Evolutionary conservation across 2,797 vertebrate genomes (phyloP).

Genomic region (Nasua narica): DNA sequence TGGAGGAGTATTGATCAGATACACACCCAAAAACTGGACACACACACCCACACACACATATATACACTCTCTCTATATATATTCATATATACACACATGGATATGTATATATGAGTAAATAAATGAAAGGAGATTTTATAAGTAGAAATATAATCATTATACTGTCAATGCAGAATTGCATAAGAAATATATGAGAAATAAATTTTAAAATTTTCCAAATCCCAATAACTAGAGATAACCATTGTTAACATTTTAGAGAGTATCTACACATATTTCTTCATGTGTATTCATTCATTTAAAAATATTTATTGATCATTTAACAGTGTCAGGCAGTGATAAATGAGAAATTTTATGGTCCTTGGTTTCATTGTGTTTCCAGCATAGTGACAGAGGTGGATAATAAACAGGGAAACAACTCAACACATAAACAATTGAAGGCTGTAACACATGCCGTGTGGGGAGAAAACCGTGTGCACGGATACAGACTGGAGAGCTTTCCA

Average conservation of each 20-base stretch:
- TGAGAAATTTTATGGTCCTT: background rate
- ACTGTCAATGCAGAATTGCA: background rate
- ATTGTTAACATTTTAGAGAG: background rate
- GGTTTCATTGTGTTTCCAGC: background rate
- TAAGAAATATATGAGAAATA: background rate
- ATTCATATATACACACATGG: background rate
- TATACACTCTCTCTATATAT: background rate
- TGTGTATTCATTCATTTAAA: background rate
- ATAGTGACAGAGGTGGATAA: background rate
- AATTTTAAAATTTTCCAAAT: background rate
- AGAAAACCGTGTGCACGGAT: fast-evolving
- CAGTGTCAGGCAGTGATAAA: background rate
- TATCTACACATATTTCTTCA: background rate
- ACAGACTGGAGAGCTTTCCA: too few species aligned
- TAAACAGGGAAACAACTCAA: background rate
- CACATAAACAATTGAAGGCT: background rate
- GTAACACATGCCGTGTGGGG: background rate
- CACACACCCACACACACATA: background rate
- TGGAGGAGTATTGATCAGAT: too few species aligned
- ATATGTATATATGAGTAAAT: background rate
- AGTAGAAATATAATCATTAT: background rate
- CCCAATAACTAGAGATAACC: background rate
- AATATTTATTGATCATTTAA: background rate
- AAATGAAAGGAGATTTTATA: background rate
- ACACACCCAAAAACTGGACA: background rate